phyloP scores from a whole-genome alignment of 2,888 invertebrate genomes.

The Taphrorychus bicolor region DNA sequence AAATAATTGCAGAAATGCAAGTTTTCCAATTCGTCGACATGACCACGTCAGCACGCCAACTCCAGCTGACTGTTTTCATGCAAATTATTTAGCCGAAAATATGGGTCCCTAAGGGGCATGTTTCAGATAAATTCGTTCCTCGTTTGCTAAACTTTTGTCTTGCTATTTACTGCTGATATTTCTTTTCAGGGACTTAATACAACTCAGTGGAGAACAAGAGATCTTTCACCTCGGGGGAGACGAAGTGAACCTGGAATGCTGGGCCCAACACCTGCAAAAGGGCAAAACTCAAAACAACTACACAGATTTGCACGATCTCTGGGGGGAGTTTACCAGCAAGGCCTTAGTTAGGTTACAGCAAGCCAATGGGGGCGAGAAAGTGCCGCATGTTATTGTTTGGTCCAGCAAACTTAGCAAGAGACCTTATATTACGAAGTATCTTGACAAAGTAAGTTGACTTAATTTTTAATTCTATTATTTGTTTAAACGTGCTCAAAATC shows the following conservation, averaged over 20 bases:
- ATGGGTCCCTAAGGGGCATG: too few relatives aligned
- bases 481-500: too few relatives aligned
- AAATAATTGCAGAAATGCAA: slow-evolving; percentile 5
- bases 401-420: slow-evolving; percentile 78
- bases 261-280: slow-evolving; percentile 65
- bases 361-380: slow-evolving; percentile 66
- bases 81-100: too few relatives aligned
- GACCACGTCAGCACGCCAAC: background rate
- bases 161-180: background rate
- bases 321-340: slow-evolving; percentile 79
- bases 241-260: slow-evolving; percentile 82
- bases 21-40: slow-evolving; percentile 2
- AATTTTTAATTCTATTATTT: too few relatives aligned
- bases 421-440: slow-evolving; percentile 66
- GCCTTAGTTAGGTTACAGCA: slow-evolving; percentile 66
- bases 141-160: too few relatives aligned
- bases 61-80: background rate
- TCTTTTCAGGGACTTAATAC: slow-evolving; percentile 68
- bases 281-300: slow-evolving; percentile 63
- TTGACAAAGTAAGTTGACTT: slow-evolving; percentile 57
- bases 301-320: slow-evolving; percentile 77
- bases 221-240: slow-evolving; percentile 86
- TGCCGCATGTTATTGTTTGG: slow-evolving; percentile 73
- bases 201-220: slow-evolving; percentile 77
- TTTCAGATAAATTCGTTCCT: too few relatives aligned